These are phyloP conservation scores for Salarias fasciatus DNA, from an alignment of 2,797 vertebrate genomes.

Conservation along the genomic window DNA sequence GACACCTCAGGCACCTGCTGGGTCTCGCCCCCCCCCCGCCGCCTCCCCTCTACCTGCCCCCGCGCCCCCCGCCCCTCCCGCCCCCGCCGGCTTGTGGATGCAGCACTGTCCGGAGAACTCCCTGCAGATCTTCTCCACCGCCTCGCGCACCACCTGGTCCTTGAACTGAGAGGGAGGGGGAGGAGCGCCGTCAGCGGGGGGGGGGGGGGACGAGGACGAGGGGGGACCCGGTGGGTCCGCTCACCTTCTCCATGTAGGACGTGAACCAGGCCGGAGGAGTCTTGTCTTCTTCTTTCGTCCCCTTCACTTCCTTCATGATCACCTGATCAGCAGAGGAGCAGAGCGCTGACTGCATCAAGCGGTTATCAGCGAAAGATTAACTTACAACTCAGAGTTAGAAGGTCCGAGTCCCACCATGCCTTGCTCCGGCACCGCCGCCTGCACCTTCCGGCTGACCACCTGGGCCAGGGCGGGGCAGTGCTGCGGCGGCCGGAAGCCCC, in stretches of 20 bases:
- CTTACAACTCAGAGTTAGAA: too few species aligned
- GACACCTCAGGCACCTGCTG: conserved; percentile 77
- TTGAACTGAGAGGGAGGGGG: too few species aligned
- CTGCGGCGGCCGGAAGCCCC: conserved; percentile 85
- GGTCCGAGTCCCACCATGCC: conserved; percentile 85
- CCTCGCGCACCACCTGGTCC: conserved; percentile 93
- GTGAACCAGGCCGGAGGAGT: conserved; percentile 95
- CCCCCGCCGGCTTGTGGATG: conserved; percentile 81
- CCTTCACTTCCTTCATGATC: conserved; percentile 80
- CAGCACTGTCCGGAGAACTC: conserved; percentile 91
- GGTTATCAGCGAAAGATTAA: too few species aligned
- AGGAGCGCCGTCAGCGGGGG: too few species aligned
- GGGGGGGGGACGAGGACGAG: too few species aligned
- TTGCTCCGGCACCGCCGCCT: conserved; percentile 79
- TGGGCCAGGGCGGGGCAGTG: conserved; percentile 82
- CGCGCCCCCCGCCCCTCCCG: conserved; percentile 50
- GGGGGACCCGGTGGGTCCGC: too few species aligned
- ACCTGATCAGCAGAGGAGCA: conserved; percentile 56
- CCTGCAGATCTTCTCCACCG: conserved; percentile 92
- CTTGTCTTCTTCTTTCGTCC: conserved; percentile 81
- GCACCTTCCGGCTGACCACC: conserved; percentile 83
- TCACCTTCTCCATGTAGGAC: conserved; percentile 93
- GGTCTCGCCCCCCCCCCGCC: conserved; percentile 54
- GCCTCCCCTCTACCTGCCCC: conserved; percentile 52
- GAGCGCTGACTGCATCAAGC: too few species aligned